A percentile compares a stretch with the other conserved stretches of the same genome.
Conservation (phyloP, 1,140 invertebrate species). For the Lanistes nyassanus region DNA sequence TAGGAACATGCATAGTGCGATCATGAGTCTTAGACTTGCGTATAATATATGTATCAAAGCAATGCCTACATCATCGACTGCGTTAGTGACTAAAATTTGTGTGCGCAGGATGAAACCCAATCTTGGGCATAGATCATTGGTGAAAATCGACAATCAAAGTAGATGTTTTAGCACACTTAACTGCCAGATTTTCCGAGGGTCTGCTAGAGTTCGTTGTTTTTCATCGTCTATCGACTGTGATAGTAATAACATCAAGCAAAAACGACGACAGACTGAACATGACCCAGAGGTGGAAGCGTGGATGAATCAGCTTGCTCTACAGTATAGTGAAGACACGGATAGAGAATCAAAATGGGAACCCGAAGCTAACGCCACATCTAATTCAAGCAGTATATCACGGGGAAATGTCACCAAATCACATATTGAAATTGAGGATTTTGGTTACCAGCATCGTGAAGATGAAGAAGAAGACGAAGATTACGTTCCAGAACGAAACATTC, state of each 20-base stretch:
- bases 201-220: background rate
- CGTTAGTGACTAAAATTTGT: too few relatives aligned
- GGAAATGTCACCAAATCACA: background rate
- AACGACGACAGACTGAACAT: background rate
- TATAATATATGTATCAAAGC: too few relatives aligned
- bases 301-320: conserved; percentile 8
- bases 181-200: too few relatives aligned
- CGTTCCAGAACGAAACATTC: background rate
- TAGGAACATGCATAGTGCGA: too few relatives aligned
- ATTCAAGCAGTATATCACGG: background rate
- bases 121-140: too few relatives aligned
- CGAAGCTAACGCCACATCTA: background rate
- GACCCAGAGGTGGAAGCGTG: conserved; percentile 1
- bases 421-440: conserved; percentile 18
- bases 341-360: background rate
- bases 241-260: background rate
- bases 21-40: too few relatives aligned
- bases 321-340: background rate
- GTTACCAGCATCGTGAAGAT: background rate
- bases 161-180: too few relatives aligned
- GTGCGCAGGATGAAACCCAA: too few relatives aligned
- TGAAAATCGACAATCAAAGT: too few relatives aligned
- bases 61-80: too few relatives aligned
- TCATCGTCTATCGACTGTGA: background rate
- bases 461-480: background rate